Conservation (phyloP, 2,888 invertebrate species). For the Volucella inanis region DNA sequence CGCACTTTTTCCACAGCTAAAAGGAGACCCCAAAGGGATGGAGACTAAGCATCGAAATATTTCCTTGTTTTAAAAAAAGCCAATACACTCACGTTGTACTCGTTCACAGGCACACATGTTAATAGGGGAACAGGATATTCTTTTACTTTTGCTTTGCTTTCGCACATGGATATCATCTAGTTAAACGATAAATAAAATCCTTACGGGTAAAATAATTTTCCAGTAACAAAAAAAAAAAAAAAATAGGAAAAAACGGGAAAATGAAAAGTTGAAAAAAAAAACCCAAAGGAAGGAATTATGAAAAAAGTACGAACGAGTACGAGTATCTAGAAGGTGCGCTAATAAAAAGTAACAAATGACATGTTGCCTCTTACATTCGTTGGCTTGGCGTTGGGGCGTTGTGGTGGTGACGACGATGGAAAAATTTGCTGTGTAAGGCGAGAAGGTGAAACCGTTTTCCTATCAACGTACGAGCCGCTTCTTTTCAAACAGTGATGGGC, state of each 20-base stretch:
- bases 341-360: constrained; percentile 56
- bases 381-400: background rate
- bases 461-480: too few relatives aligned
- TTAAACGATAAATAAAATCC: constrained; percentile 53
- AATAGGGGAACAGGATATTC: constrained; percentile 25
- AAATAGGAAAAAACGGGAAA: too few relatives aligned
- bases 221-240: background rate
- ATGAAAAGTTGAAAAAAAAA: background rate
- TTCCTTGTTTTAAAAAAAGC: background rate
- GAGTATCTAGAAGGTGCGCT: constrained; percentile 23
- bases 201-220: constrained; percentile 43
- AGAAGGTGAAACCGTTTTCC: too few relatives aligned
- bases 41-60: too few relatives aligned
- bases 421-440: too few relatives aligned
- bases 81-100: background rate
- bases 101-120: background rate
- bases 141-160: background rate
- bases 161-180: constrained; percentile 45
- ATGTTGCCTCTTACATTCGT: constrained; percentile 25
- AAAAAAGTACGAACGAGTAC: too few relatives aligned
- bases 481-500: too few relatives aligned
- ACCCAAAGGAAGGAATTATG: too few relatives aligned
- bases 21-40: too few relatives aligned
- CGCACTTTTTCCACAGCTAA: background rate
- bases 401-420: background rate